phyloP scores from a whole-genome alignment of 2,113 vertebrate genomes.

The Triplophysa siluroides region DNA sequence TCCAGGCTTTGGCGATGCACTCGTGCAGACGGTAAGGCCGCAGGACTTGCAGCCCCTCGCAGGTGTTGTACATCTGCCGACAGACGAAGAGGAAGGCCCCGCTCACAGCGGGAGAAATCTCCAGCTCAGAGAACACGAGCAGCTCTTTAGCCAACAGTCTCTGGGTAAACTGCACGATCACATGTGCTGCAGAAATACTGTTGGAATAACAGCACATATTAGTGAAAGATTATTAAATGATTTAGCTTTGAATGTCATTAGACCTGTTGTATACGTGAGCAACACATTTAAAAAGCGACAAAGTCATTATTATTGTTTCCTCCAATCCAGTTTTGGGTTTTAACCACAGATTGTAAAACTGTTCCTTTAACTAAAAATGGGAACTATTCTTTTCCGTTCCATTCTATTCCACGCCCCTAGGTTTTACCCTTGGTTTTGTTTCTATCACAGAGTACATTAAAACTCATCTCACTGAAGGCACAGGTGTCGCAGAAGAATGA shows the following conservation, averaged over 20 bases:
- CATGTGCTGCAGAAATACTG: conserved; percentile 81
- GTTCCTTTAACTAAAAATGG: background rate
- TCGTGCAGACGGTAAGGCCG: conserved; percentile 82
- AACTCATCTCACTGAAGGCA: conserved; percentile 5
- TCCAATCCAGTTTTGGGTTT: too few relatives aligned
- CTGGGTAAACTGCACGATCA: conserved; percentile 85
- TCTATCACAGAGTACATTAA: background rate
- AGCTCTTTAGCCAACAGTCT: conserved; percentile 81
- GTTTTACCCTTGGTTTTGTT: background rate
- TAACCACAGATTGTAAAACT: too few relatives aligned
- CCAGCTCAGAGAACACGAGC: conserved; percentile 66
- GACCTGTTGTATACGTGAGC: too few relatives aligned
- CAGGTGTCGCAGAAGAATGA: background rate
- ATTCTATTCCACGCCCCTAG: background rate
- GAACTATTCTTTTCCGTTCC: background rate
- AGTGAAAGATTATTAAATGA: background rate
- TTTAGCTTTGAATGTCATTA: too few relatives aligned
- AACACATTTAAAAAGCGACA: too few relatives aligned
- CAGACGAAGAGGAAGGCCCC: conserved; percentile 92
- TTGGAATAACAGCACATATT: conserved; percentile 1
- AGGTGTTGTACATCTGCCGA: conserved; percentile 89
- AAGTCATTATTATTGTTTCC: too few relatives aligned
- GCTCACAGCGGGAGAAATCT: conserved; percentile 72
- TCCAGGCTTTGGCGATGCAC: conserved; percentile 83
- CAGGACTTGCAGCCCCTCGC: conserved; percentile 86